Base-by-base conservation (phyloP, 2,888 invertebrate genomes). In the Sericinus montela region DNA sequence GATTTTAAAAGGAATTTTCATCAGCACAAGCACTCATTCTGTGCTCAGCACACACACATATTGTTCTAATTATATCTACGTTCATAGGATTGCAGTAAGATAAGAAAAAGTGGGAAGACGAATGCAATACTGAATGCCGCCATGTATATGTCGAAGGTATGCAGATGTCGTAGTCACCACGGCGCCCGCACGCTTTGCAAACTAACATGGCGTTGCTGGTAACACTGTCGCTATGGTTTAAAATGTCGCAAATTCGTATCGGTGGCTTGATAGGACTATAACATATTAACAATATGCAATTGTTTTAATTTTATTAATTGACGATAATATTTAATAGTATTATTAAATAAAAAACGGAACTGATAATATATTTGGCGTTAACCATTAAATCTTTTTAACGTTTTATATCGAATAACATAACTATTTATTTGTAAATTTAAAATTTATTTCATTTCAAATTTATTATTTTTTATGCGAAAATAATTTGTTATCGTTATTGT, bases 71-170 rank as follows among this genome's bases (percentile, higher is more conserved):
- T 62, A 58, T 72, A 61, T 75, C 66, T 80, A 76, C 76, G 69
- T 84, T 77, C 83, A 63, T 89, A 92, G 92, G 92, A 91, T 57
- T 90, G 91, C 84, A 91, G 92, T 90, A 90, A 86, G 69, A 80
- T 91, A 73, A 85, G 86, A 65, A 90, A 90, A 82, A 85, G 87
- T 74, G 90, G 89, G 72, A 88, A 88, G 77, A 87, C 90, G 75
- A 92, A 91, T 87, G 90, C 91, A 63, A 90, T 93, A 78, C 89
- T 91, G 82, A 91, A 90, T 83, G 92, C 93, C 64, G 91, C 92
- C 63, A 80, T 91, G 77, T 92, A 90, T 88, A 89, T 93, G 75
- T 91, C 92, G 75, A 93, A 93, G 93, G 93, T 93, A 88, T 76
- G 85, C 80, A 64, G 65, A 61, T 61, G 63, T 65, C 65, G 69